A percentile compares a stretch with the other conserved stretches of the same genome.
Evolutionary conservation across 2,888 invertebrate genomes (phyloP).

Genomic region (Scaptomyza cyrtandrae): DNA sequence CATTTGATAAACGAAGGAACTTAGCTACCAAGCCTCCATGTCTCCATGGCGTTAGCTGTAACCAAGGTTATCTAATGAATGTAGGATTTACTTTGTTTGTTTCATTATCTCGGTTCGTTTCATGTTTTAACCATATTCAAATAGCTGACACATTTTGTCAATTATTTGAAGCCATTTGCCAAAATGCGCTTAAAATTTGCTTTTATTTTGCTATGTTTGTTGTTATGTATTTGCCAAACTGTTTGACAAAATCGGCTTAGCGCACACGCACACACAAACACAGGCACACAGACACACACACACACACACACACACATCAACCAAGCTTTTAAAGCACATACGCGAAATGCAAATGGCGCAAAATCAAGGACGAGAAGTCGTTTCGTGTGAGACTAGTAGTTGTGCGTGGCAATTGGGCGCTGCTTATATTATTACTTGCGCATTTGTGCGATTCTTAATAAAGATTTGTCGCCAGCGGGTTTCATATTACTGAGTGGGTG

Average conservation of each 20-base stretch:
- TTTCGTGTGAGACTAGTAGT: neutral
- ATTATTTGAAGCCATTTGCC: conserved; percentile 29
- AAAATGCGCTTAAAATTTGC: conserved; percentile 1
- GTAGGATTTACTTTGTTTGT: neutral
- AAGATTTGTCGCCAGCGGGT: conserved; percentile 38
- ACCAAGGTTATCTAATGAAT: neutral
- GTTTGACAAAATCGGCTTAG: conserved; percentile 63
- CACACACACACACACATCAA: conserved; percentile 5
- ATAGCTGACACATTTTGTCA: neutral
- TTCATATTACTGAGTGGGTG: conserved; percentile 6
- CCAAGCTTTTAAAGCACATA: conserved; percentile 1
- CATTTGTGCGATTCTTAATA: conserved; percentile 59
- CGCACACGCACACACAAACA: conserved; percentile 6
- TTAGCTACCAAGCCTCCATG: no score
- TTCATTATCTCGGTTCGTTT: neutral
- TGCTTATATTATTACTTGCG: conserved; percentile 64
- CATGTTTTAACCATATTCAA: neutral
- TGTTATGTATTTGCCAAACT: conserved; percentile 21
- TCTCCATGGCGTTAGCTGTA: no score
- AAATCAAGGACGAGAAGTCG: conserved; percentile 31
- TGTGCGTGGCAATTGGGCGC: conserved; percentile 49
- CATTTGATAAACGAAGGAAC: no score
- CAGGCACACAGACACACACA: conserved; percentile 12
- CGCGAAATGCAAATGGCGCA: conserved; percentile 19
- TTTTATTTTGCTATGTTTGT: neutral